Base-by-base conservation (phyloP, 2,888 invertebrate species). In the Zele albiditarsus region DNA sequence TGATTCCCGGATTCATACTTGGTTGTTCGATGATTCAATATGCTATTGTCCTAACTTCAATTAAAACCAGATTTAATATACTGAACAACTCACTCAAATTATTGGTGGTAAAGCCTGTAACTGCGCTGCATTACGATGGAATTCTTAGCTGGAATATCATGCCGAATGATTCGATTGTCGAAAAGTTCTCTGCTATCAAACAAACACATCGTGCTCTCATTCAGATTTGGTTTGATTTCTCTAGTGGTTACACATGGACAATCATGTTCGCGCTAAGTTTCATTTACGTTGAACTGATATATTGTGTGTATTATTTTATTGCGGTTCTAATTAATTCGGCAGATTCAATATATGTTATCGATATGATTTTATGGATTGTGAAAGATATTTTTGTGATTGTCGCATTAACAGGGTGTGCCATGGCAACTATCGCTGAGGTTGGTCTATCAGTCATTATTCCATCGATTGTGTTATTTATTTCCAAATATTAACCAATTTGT, bases 231-330 rank as follows among this genome's bases (percentile, higher is more conserved):
- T 46, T 4, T 25, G 46, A 27, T 16, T 25, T 67, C 12, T 46
- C 67, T 23, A n/a, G 27, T 16, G 14, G 49, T 14, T 49, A 67
- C 27, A 42, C 46, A 16, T 67, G 67, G 67, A 46, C 67, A 46
- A 46, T 46, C 20, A 42, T 67, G 28, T 67, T 46, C 1, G 42
- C 46, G 0, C 6, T 28, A 0, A 46, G 16, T 25, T 42, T 14
- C 25, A 20, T 14, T 14, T 67, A n/a, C 14, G 14, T 27, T 12
- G 16, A 25, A 49, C 6, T 67, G 14, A 49, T 49, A 23, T 67
- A 46, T 16, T 42, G 49, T 27, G 10, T 49, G n/a, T 67, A 27
- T 67, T 49, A 49, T 27, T 16, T 49, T 3, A 10, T 62, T 31
- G 31, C 6, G 10, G 10, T 27, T 14, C 6, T 31, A 1, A 62